A percentile compares a stretch with the other conserved stretches of the same genome.
These are phyloP conservation scores for Rynchops niger DNA, from an alignment of 2,113 vertebrate species.

Conservation along the genomic window DNA sequence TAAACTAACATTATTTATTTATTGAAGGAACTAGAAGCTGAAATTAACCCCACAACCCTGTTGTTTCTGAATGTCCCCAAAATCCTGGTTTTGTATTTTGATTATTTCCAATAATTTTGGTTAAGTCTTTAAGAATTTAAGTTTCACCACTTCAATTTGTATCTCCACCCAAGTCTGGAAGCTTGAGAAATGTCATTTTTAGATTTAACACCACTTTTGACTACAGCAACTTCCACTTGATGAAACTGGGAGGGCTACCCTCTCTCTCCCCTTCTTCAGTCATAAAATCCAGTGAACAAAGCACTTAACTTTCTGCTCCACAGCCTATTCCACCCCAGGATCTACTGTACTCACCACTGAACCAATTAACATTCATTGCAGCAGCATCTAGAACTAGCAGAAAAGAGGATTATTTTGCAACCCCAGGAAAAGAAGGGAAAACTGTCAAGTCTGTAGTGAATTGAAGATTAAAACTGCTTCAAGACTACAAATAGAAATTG, in stretches of 20 bases:
- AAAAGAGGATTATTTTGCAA: conserved; percentile 10
- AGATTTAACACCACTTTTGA: background rate
- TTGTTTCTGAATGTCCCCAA: background rate
- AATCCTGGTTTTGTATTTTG: fast-evolving
- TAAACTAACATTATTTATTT: background rate
- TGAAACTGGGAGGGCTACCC: background rate
- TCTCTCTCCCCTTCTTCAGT: background rate
- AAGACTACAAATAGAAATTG: conserved; percentile 65
- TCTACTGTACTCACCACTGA: background rate
- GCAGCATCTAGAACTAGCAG: background rate
- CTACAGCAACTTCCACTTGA: background rate
- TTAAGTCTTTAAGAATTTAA: background rate
- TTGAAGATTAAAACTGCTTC: conserved; percentile 22
- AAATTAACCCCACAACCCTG: background rate
- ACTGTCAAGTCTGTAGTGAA: conserved; percentile 21
- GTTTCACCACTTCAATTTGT: background rate
- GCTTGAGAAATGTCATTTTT: background rate
- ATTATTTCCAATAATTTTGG: background rate
- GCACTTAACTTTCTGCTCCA: background rate
- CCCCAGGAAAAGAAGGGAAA: background rate
- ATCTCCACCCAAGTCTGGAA: background rate
- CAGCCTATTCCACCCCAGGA: background rate
- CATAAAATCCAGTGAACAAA: background rate
- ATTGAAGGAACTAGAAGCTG: background rate
- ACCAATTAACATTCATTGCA: background rate